Base-by-base conservation (phyloP, 2,888 invertebrate species). In the Drosophila atroscutellata region DNA sequence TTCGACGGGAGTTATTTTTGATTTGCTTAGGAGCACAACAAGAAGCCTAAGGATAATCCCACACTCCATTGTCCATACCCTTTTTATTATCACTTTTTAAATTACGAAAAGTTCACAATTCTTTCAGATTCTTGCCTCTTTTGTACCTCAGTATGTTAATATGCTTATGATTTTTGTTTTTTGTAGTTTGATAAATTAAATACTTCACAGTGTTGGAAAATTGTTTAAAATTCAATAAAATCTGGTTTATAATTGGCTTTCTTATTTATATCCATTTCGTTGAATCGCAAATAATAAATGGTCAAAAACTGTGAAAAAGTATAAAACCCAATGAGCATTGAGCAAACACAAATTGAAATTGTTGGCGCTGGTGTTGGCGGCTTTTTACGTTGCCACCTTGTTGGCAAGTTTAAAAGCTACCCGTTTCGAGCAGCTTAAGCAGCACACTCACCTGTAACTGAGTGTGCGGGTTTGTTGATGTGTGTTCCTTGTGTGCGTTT, bases 351-450 rank as follows among this genome's bases (percentile, higher is more conserved):
- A 81, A 86, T 84, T 73, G 79, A 89, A 81, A 80, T 64, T 81
- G 73, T 63, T 70, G 65, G 71, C 36, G 60, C 67, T 73, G 65
- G 71, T 32, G 60, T 65, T 73, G 83, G 66, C 73, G 89, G 85
- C 82, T 77, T 85, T 85, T 72, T 76, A 77, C 86, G 76, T 79
- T 89, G 88, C 71, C 88, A 81, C 86, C 88, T 87, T 81, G 80
- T 81, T 83, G 68, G 73, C 75, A 77, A 81, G 75, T 79, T 85
- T 83, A 81, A 85, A 83, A 86, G 81, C 83, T 79, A 82, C 79
- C 75, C 86, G 72, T 81, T 73, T 69, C 62, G 71, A 65, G 39
- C 64, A 67, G 80, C 83, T 68, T 77, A 75, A 77, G 77, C 65
- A 58, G 49, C 57, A 50, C 64, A 55, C 63, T 30, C 50, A 37